A percentile compares a stretch with the other conserved stretches of the same genome.
Conservation (phyloP, 2,888 invertebrate species). For the Hypercompe scribonia region DNA sequence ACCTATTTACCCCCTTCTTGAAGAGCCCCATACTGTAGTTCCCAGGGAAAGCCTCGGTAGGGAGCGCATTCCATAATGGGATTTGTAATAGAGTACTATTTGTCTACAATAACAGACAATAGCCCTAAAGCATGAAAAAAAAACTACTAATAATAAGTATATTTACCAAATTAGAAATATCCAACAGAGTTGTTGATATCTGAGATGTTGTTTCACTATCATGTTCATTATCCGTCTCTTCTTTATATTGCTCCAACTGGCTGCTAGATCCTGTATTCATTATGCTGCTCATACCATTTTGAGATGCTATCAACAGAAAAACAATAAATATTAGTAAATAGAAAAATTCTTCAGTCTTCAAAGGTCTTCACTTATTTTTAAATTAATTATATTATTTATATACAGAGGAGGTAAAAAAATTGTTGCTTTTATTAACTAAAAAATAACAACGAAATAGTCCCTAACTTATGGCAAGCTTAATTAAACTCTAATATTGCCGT, state of each 20-base stretch:
- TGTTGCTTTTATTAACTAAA: no score
- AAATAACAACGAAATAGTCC: no score
- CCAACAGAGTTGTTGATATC: constrained; percentile 73
- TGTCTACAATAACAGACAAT: neutral
- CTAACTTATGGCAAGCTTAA: no score
- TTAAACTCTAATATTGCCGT: no score
- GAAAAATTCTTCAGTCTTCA: no score
- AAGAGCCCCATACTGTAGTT: no score
- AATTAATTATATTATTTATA: no score
- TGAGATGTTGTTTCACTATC: constrained; percentile 75
- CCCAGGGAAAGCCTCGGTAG: no score
- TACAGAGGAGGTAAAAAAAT: no score
- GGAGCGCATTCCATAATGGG: no score
- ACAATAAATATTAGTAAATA: constrained; percentile 32
- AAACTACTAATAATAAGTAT: neutral
- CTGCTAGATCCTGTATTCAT: constrained; percentile 60
- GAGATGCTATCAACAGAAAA: constrained; percentile 56
- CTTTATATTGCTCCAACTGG: constrained; percentile 60
- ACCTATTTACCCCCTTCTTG: no score
- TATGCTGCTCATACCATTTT: constrained; percentile 70
- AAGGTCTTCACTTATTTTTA: no score
- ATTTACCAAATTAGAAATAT: constrained; percentile 77
- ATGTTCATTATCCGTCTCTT: constrained; percentile 67
- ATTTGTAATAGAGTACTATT: neutral
- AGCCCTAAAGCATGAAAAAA: neutral